Conservation (phyloP, 2,113 vertebrate species). For the Rhynchopsitta pachyrhyncha region DNA sequence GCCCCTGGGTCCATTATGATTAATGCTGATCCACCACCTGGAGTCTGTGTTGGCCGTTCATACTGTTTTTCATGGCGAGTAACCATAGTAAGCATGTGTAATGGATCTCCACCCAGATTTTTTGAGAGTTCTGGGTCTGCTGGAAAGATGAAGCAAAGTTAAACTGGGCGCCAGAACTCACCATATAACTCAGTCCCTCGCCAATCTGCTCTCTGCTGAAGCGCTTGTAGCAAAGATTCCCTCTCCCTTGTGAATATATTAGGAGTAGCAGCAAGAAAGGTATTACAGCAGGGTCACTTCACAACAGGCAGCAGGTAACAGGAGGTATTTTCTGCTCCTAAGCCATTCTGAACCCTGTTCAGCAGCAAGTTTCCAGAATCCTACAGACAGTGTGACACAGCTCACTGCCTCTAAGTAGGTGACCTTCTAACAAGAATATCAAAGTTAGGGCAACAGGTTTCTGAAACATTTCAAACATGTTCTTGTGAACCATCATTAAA, state of each 20-base stretch:
- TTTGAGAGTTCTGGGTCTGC: neutral
- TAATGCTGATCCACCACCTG: conserved; percentile 43
- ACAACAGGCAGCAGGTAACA: neutral
- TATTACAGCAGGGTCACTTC: neutral
- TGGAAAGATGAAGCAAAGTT: neutral
- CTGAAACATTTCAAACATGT: conserved; percentile 17
- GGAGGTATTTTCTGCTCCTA: neutral
- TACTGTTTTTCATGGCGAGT: conserved; percentile 25
- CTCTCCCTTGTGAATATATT: neutral
- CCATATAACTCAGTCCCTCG: neutral
- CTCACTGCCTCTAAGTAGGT: neutral
- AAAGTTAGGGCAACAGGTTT: neutral
- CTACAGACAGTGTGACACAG: neutral
- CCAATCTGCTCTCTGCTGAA: neutral
- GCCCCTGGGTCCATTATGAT: neutral
- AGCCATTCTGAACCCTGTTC: neutral
- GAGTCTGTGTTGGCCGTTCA: neutral
- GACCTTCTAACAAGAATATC: conserved; percentile 22
- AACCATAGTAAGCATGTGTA: conserved; percentile 48
- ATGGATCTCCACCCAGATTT: conserved; percentile 29
- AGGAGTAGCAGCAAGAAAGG: neutral
- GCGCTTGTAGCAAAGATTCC: neutral
- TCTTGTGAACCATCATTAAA: conserved; percentile 18
- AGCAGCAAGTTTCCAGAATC: neutral
- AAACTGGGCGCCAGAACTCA: neutral